Evolutionary conservation across 2,113 vertebrate species (phyloP), one percentile per base, ranked within the genome.

Genomic region (Hemicordylus capensis): DNA sequence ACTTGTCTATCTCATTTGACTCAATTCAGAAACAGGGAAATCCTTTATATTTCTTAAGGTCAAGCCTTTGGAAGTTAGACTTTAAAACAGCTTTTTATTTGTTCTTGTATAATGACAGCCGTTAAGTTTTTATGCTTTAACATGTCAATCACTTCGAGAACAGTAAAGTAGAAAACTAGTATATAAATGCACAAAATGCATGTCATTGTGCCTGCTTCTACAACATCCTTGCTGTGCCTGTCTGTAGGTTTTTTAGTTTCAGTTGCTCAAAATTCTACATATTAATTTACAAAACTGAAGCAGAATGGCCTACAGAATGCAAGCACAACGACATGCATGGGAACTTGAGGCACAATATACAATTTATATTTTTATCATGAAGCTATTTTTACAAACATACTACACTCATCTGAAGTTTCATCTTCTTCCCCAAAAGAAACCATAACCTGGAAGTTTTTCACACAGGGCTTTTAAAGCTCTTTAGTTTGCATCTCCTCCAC

Each of bases 281-380:
- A n/a, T n/a, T n/a, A n/a, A n/a, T n/a, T n/a, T n/a, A n/a, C n/a
- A n/a, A n/a, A n/a, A 84, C 6, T 34, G 87, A 59, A 75, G 83
- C 34, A 88, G 67, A 6, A 85, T 34, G 34, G 2, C 12, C 7
- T 83, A 24, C 59, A 74, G 61, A 78, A 34, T n/a, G 76, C 12
- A 78, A 6, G 5, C 22, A 59, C 42, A 58, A 28, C 14, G 28
- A 28, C 15, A 63, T 48, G 51, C 15, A 58, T n/a, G 37, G 1
- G 0, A 63, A 26, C 14, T 72, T 37, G 58, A 76, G 14, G 7
- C 28, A 63, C 24, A 84, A 56, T 86, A 66, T 10, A 15, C n/a
- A n/a, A 46, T 15, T 74, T 51, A 74, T 19, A 76, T 80, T 91
- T 66, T 84, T 69, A 85, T 28, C 56, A 83, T 42, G 39, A 56